Conservation (phyloP, 2,113 vertebrate species). For the Amphiprion percula region DNA sequence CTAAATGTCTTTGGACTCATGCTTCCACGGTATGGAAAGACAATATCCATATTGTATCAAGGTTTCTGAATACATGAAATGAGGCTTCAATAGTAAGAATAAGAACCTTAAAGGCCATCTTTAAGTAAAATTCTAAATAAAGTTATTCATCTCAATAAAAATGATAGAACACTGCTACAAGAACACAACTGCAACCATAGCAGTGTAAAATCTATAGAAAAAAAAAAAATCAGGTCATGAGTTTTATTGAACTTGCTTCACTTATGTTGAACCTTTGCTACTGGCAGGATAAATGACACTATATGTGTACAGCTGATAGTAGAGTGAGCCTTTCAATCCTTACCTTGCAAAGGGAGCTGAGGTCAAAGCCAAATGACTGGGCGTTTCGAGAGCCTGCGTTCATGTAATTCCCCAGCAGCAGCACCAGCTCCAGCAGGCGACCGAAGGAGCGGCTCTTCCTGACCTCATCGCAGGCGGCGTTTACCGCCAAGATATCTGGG, state of each 20-base stretch:
- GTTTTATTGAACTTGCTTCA: slow-evolving; percentile 10
- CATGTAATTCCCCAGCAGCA: slow-evolving; percentile 98
- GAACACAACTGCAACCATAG: slow-evolving; percentile 6
- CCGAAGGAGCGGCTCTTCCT: slow-evolving; percentile 93
- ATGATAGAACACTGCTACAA: not conserved
- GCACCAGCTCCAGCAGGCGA: slow-evolving; percentile 93
- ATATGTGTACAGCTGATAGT: not conserved
- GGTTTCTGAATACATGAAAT: slow-evolving; percentile 1
- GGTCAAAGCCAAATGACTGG: slow-evolving; percentile 94
- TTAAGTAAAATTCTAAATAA: not conserved
- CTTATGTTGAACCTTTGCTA: slow-evolving; percentile 21
- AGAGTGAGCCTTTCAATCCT: slow-evolving; percentile 65
- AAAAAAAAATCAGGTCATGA: not conserved
- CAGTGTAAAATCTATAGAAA: slow-evolving; percentile 1
- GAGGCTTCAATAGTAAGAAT: not conserved
- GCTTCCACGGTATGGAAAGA: not conserved
- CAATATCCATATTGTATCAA: not conserved
- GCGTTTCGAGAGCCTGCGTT: slow-evolving; percentile 97
- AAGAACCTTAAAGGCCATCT: not conserved
- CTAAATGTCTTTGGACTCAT: not conserved
- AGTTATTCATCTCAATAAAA: slow-evolving; percentile 7
- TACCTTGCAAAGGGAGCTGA: slow-evolving; percentile 98
- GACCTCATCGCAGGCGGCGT: slow-evolving; percentile 93
- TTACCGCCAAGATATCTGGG: slow-evolving; percentile 96
- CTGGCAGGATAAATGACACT: not conserved